Percentiles rank a stretch among this genome's conserved stretches.
Evolutionary conservation across 2,113 vertebrate species (phyloP).

Genomic region (Laterallus jamaicensis): DNA sequence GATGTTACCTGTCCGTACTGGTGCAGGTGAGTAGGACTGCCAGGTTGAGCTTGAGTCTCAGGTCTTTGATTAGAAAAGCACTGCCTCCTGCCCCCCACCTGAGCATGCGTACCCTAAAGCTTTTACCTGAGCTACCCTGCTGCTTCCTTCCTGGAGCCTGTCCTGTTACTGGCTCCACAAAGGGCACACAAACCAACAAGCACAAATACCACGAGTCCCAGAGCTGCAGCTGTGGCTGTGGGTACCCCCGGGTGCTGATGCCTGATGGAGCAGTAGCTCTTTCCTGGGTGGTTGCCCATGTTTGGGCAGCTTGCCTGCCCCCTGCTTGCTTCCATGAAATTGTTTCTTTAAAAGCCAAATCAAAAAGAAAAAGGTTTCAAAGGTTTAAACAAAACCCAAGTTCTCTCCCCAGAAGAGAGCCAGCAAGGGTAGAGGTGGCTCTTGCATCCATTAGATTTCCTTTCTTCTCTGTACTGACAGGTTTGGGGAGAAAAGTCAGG

Average conservation of each 20-base stretch:
- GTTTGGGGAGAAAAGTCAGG: neutral
- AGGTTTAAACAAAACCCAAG: neutral
- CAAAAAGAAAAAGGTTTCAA: neutral
- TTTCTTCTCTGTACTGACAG: neutral
- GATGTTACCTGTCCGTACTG: neutral
- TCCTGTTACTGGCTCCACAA: neutral
- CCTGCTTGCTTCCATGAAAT: neutral
- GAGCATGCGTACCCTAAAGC: rapidly evolving
- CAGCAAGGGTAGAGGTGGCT: neutral
- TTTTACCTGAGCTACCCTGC: neutral
- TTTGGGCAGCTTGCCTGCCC: neutral
- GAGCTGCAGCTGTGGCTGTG: neutral
- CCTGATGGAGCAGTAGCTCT: neutral
- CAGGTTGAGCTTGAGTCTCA: neutral
- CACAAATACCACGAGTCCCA: neutral
- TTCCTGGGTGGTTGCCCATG: neutral
- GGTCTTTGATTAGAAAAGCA: neutral
- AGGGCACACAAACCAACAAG: neutral
- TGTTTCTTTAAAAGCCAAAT: neutral
- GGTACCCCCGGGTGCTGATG: neutral
- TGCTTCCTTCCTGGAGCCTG: neutral
- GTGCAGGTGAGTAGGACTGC: neutral
- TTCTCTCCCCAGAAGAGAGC: neutral
- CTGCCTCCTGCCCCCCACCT: neutral
- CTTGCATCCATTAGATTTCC: neutral